Base-by-base conservation (phyloP, 2,113 vertebrate species). In the Collichthys lucidus region DNA sequence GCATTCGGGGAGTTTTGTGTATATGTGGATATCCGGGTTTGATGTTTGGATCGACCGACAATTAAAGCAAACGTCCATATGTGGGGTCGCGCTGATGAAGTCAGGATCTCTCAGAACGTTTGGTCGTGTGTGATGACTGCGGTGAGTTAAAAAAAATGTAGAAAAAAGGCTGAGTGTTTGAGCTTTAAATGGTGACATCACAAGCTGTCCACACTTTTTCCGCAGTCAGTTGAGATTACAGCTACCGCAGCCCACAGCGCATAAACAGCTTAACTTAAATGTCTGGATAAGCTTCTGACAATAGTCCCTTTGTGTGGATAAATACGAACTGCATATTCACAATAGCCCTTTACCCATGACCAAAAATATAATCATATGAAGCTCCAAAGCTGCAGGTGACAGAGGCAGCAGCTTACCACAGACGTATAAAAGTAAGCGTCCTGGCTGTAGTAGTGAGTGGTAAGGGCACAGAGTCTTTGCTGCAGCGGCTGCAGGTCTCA, bases 401-500 rank as follows among this genome's bases (percentile, higher is more conserved):
- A 75, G 64, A 74, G 74, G 65, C 85, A 64, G 77, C 72, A 52
- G 66, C 74, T 84, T 80, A 62, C n/a, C 63, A 81, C 74, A 79
- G 62, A 88, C 81, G 22, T 85, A 82, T 73, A 88, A 62, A 91
- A 90, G 70, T 8, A 61, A 79, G 40, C 12, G 69, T 93, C 86
- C 88, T 88, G 87, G 90, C 84, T 74, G 86, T 93, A 92, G 74
- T 85, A 17, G 91, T 90, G 67, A 82, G 59, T 15, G 31, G 64
- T 71, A 62, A 80, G 84, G 86, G 65, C 77, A 75, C 56, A 19
- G 66, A 63, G 79, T 77, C 74, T 86, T 65, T 78, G 74, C 89
- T 82, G 76, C 83, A 79, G 81, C 89, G 93, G 89, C 92, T 95
- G 89, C 74, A 80, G 57, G 69, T 82, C 85, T 86, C 84, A 74